A percentile compares a stretch with the other conserved stretches of the same genome.
Evolutionary conservation across 2,113 vertebrate genomes (phyloP).

Genomic region (Lepus europaeus): DNA sequence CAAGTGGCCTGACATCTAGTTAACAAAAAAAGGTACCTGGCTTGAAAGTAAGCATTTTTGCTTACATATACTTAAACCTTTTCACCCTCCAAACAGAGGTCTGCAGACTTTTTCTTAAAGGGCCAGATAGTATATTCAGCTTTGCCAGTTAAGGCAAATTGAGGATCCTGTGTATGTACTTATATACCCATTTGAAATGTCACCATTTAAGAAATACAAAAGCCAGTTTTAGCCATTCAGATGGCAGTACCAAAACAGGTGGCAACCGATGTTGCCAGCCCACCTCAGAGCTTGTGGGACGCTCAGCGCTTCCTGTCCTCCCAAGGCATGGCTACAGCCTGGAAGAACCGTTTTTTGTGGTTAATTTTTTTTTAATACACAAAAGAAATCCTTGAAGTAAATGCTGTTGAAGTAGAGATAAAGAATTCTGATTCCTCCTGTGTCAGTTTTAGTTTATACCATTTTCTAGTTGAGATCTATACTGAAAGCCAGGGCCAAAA

Average conservation of each 20-base stretch:
- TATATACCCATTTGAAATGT: not conserved
- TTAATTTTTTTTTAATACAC: not conserved
- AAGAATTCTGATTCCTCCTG: not conserved
- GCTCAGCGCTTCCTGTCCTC: not conserved
- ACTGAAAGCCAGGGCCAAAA: not conserved
- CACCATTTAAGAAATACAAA: conserved; percentile 16
- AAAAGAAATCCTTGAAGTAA: not conserved
- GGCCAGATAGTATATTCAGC: not conserved
- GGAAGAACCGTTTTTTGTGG: not conserved
- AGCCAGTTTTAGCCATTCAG: not conserved
- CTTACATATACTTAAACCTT: not conserved
- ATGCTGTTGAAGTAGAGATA: not conserved
- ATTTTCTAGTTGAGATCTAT: not conserved
- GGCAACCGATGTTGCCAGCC: not conserved
- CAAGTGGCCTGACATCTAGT: not conserved
- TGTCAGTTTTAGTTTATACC: not conserved
- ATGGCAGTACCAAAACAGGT: not conserved
- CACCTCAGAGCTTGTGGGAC: not conserved
- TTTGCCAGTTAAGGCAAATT: conserved; percentile 21
- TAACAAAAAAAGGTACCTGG: not conserved
- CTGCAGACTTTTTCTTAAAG: not conserved
- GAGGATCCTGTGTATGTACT: not conserved
- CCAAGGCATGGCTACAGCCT: not conserved
- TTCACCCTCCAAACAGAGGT: not conserved
- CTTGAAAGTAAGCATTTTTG: not conserved